Evolutionary conservation across 2,113 vertebrate species (phyloP).

Genomic region (Taxidea taxus): DNA sequence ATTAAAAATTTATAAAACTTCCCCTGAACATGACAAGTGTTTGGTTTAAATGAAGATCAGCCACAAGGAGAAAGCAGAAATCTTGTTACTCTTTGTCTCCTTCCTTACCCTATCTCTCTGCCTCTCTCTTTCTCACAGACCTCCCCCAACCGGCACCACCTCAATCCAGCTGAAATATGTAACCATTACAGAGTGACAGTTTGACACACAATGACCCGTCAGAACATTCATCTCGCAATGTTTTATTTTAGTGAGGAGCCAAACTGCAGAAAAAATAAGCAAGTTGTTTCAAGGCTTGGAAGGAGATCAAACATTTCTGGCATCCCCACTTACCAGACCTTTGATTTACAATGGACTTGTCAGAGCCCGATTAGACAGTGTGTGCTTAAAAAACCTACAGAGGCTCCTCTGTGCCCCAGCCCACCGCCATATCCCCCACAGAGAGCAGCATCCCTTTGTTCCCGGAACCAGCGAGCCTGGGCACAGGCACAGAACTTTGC

Average conservation of each 20-base stretch:
- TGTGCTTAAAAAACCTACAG: conserved; percentile 91
- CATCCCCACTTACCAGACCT: conserved; percentile 90
- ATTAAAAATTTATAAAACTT: conserved; percentile 99
- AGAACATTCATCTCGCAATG: conserved; percentile 95
- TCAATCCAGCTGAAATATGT: conserved; percentile 94
- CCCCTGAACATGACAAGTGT: conserved; percentile 92
- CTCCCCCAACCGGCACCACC: conserved; percentile 86
- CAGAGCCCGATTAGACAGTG: conserved; percentile 91
- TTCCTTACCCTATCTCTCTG: conserved; percentile 70
- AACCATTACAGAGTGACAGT: conserved; percentile 96
- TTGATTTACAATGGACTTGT: conserved; percentile 94
- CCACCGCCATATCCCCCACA: conserved; percentile 69
- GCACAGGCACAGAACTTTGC: conserved; percentile 53
- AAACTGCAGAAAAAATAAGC: conserved; percentile 94
- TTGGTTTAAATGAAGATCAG: conserved; percentile 93
- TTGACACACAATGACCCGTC: conserved; percentile 96
- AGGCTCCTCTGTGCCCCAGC: conserved; percentile 84
- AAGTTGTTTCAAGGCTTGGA: conserved; percentile 96
- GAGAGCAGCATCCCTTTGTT: conserved; percentile 82
- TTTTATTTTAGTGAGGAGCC: conserved; percentile 94
- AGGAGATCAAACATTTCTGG: conserved; percentile 93
- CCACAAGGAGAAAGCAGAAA: conserved; percentile 86
- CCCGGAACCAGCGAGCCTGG: conserved; percentile 59
- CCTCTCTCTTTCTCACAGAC: conserved; percentile 58
- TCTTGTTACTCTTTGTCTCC: conserved; percentile 86